Conservation (phyloP, 1,140 invertebrate genomes). For the Sesamia nonagrioides region DNA sequence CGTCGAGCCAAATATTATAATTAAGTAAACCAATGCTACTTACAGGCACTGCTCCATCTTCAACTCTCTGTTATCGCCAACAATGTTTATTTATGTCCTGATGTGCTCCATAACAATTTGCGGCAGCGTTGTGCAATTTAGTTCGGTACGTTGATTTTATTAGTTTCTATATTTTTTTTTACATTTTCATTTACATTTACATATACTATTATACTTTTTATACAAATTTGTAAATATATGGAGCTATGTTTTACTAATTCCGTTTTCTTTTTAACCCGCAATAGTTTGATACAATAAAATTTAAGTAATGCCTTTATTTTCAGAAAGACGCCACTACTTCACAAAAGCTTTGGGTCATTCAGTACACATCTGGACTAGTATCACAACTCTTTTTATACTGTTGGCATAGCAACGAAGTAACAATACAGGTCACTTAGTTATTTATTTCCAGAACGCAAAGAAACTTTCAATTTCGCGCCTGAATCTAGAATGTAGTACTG, state of each 20-base stretch:
- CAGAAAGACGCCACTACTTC: constrained; percentile 58
- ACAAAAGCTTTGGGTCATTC: constrained; percentile 63
- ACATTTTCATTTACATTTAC: too few relatives aligned
- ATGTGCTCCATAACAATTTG: constrained; percentile 71
- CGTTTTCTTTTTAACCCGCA: too few relatives aligned
- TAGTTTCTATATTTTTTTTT: too few relatives aligned
- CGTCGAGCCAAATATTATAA: neutral
- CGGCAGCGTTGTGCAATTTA: constrained; percentile 65
- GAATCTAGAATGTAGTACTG: too few relatives aligned
- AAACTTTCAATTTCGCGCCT: too few relatives aligned
- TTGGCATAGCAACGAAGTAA: constrained; percentile 70
- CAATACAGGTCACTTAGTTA: constrained; percentile 58
- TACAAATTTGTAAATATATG: too few relatives aligned
- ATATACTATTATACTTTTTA: too few relatives aligned
- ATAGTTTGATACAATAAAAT: neutral
- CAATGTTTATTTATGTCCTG: constrained; percentile 67
- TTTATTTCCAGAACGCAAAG: neutral
- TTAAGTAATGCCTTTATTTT: constrained; percentile 10
- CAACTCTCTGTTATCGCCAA: constrained; percentile 61
- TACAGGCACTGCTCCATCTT: constrained; percentile 61
- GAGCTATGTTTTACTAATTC: too few relatives aligned
- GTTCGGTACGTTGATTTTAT: constrained; percentile 54
- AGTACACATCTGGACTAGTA: constrained; percentile 60
- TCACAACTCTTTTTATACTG: constrained; percentile 68
- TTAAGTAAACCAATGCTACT: neutral